A percentile compares a stretch with the other conserved stretches of the same genome.
These are phyloP conservation scores for Neomonachus schauinslandi DNA, from an alignment of 2,113 vertebrate species.

Conservation along the genomic window DNA sequence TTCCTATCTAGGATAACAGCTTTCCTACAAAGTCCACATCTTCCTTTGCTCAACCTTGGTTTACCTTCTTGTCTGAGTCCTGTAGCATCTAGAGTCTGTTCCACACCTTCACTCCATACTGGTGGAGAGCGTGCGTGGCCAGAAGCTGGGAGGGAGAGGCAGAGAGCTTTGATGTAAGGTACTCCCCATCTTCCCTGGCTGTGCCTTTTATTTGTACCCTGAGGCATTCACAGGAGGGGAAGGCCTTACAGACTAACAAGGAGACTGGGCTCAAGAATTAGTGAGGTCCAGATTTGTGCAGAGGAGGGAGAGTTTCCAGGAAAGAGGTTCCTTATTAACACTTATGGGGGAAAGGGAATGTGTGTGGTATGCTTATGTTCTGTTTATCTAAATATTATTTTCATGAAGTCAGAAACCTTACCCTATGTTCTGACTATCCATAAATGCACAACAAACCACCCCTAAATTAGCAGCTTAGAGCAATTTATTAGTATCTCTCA, in stretches of 20 bases:
- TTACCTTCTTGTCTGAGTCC: background rate
- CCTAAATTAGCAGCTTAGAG: background rate
- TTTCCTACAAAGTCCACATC: background rate
- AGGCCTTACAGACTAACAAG: background rate
- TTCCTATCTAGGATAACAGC: background rate
- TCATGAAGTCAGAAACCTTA: background rate
- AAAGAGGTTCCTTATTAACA: background rate
- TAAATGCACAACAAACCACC: background rate
- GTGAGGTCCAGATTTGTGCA: background rate
- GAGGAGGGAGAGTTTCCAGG: background rate
- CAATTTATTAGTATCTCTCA: background rate
- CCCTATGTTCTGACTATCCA: background rate
- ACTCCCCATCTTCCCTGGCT: background rate
- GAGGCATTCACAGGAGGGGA: background rate
- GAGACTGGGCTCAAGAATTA: background rate
- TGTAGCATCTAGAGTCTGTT: background rate
- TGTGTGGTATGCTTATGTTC: background rate
- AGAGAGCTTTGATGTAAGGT: background rate
- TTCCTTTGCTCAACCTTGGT: background rate
- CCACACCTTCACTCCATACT: background rate
- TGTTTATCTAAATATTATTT: background rate
- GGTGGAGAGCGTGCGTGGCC: background rate
- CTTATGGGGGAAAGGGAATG: background rate
- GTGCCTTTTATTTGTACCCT: background rate
- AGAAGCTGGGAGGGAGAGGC: background rate